Percentiles rank a stretch among this genome's conserved stretches.
Evolutionary conservation across 2,797 vertebrate species (phyloP).

Genomic region (Nasua narica): DNA sequence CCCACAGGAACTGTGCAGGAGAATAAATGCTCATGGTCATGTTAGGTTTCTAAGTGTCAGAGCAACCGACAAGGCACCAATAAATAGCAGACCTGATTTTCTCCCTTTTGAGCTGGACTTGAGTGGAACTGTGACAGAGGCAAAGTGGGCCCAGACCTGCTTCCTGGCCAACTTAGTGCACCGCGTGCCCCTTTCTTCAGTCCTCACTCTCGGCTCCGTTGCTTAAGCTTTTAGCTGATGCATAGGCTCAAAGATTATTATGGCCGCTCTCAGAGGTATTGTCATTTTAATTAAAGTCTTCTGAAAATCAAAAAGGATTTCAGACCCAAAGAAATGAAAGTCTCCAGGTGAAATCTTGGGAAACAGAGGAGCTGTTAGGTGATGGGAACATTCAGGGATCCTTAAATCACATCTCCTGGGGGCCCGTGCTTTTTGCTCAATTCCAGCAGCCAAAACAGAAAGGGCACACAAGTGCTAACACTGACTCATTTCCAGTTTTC

Average conservation of each 20-base stretch:
- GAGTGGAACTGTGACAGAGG: neutral
- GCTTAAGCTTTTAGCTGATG: neutral
- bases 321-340: neutral
- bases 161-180: neutral
- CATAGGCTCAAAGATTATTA: neutral
- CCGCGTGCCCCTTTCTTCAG: neutral
- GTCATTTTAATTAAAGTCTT: constrained; percentile 25
- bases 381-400: neutral
- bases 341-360: neutral
- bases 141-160: neutral
- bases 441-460: neutral
- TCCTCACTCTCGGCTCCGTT: neutral
- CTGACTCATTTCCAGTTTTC: neutral
- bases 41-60: neutral
- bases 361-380: neutral
- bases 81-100: neutral
- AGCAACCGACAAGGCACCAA: neutral
- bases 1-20: neutral
- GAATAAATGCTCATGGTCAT: neutral
- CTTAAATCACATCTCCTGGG: neutral
- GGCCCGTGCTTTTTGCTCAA: neutral
- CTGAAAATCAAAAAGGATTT: constrained; percentile 12
- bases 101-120: neutral
- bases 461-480: neutral
- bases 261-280: neutral